These are phyloP conservation scores for Hycleus phaleratus DNA, from an alignment of 1,140 invertebrate species.

Conservation along the genomic window DNA sequence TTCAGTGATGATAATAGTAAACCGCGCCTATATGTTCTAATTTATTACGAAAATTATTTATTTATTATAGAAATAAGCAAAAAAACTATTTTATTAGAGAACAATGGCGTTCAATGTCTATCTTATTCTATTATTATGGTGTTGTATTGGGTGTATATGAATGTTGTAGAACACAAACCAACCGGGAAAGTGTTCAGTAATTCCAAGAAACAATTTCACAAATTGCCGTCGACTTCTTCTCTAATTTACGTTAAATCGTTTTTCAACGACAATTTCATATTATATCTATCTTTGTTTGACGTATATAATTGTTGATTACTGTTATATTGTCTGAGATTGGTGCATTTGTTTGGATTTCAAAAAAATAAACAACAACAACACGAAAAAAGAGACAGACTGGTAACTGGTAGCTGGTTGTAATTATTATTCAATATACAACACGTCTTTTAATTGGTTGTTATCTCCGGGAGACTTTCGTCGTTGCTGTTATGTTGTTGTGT, in stretches of 20 bases:
- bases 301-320: too few relatives aligned
- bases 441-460: constrained; percentile 40
- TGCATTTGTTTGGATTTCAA: too few relatives aligned
- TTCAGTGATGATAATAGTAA: too few relatives aligned
- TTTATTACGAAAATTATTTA: too few relatives aligned
- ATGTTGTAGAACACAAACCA: neutral
- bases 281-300: neutral
- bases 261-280: neutral
- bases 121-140: neutral
- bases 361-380: too few relatives aligned
- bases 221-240: constrained; percentile 35
- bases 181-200: neutral
- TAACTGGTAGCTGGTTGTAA: constrained; percentile 28
- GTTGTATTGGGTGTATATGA: neutral
- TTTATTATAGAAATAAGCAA: too few relatives aligned
- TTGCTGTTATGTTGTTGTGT: constrained; percentile 16
- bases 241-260: constrained; percentile 21
- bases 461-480: constrained; percentile 13
- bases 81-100: neutral
- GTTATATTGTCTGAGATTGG: too few relatives aligned
- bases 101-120: neutral
- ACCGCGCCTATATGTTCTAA: too few relatives aligned
- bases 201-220: constrained; percentile 39
- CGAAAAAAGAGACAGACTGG: too few relatives aligned
- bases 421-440: constrained; percentile 38